Evolutionary conservation across 2,797 vertebrate species (phyloP).

Genomic region (Chelidonichthys spinosus): DNA sequence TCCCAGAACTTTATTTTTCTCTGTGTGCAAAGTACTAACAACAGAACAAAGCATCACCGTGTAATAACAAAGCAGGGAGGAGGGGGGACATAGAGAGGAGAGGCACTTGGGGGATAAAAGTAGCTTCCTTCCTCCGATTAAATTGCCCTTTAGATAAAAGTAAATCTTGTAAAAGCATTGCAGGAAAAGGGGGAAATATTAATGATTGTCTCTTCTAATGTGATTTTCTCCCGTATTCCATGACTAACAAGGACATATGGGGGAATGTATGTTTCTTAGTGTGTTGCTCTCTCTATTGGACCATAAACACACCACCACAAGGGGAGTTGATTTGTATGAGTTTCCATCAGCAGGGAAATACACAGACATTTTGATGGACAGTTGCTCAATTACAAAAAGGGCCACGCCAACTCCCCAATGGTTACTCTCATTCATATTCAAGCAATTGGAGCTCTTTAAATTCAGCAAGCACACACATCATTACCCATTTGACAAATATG

Average conservation of each 20-base stretch:
- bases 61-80: constrained; percentile 57
- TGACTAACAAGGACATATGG: constrained; percentile 54
- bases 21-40: constrained; percentile 50
- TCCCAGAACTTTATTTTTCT: constrained; percentile 53
- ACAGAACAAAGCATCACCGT: constrained; percentile 66
- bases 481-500: background rate
- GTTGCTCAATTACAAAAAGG: background rate
- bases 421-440: background rate
- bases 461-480: background rate
- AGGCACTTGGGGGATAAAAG: constrained; percentile 57
- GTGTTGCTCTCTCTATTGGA: constrained; percentile 40
- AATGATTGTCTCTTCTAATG: constrained; percentile 61
- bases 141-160: constrained; percentile 78
- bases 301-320: constrained; percentile 34
- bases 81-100: constrained; percentile 37
- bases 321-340: constrained; percentile 9
- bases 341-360: background rate
- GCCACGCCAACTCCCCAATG: background rate
- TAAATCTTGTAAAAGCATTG: constrained; percentile 62
- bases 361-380: constrained; percentile 23
- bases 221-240: constrained; percentile 64
- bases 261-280: constrained; percentile 27
- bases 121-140: constrained; percentile 60
- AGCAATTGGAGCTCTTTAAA: background rate
- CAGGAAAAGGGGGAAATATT: constrained; percentile 47